These are phyloP conservation scores for Enteromius anoplus DNA, from an alignment of 2,797 vertebrate species.

Conservation along the genomic window DNA sequence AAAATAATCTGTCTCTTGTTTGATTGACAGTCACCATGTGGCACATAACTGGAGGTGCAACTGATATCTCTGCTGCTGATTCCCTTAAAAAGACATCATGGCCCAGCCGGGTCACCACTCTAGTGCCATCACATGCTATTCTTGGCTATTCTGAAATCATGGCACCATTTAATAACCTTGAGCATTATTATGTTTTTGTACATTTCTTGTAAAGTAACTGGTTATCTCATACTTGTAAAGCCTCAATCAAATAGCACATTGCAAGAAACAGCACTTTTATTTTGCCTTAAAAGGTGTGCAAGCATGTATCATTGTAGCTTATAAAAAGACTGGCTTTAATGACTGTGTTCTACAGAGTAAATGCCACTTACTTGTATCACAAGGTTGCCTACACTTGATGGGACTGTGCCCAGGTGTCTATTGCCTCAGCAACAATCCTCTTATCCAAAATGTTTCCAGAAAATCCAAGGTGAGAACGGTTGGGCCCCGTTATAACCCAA, in stretches of 20 bases:
- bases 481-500: constrained; percentile 83
- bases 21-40: constrained; percentile 93
- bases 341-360: constrained; percentile 56
- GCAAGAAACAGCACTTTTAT: constrained; percentile 10
- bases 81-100: constrained; percentile 99
- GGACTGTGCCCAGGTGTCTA: constrained; percentile 86
- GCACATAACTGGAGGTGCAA: constrained; percentile 83
- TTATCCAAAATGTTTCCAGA: constrained; percentile 84
- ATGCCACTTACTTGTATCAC: constrained; percentile 88
- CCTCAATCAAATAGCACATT: constrained; percentile 24
- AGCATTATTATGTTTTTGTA: constrained; percentile 53
- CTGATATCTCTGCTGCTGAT: constrained; percentile 88
- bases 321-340: constrained; percentile 20
- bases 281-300: constrained; percentile 8
- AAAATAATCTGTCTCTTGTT: constrained; percentile 82
- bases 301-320: constrained; percentile 20
- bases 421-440: constrained; percentile 75
- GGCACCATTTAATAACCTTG: constrained; percentile 79
- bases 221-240: constrained; percentile 8
- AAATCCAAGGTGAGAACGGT: constrained; percentile 91
- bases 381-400: constrained; percentile 86
- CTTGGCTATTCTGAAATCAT: constrained; percentile 80
- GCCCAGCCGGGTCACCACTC: constrained; percentile 80
- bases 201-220: constrained; percentile 38
- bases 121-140: constrained; percentile 93